Conservation (phyloP, 2,888 invertebrate species). For the Monoplex corrugatus region DNA sequence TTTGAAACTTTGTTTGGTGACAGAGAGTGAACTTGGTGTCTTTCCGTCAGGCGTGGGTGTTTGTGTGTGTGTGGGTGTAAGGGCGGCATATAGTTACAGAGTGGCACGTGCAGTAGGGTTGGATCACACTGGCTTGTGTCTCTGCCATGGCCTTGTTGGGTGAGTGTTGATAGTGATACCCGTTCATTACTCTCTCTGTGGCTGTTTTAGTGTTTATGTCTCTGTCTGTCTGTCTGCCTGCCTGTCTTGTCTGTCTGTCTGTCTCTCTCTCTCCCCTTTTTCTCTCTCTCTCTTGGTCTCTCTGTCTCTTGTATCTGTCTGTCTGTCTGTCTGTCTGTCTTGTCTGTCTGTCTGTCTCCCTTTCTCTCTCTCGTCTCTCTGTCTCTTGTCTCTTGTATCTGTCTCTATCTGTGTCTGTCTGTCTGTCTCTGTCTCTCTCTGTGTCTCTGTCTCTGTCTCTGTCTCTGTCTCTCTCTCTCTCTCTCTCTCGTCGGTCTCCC, state of each 20-base stretch:
- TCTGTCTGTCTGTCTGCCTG: too few relatives aligned
- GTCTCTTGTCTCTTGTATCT: background rate
- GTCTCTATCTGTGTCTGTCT: slow-evolving; percentile 27
- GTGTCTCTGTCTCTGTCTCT: background rate
- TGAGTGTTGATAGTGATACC: too few relatives aligned
- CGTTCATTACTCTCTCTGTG: too few relatives aligned
- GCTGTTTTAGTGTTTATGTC: too few relatives aligned
- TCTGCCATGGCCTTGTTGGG: too few relatives aligned
- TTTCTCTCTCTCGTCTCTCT: background rate
- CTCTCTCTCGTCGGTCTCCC: slow-evolving; percentile 3
- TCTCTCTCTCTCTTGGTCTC: background rate
- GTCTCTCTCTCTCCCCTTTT: background rate
- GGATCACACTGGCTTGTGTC: too few relatives aligned
- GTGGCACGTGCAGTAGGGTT: too few relatives aligned
- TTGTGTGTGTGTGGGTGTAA: too few relatives aligned
- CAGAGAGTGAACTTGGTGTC: too few relatives aligned
- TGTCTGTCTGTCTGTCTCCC: slow-evolving; percentile 13
- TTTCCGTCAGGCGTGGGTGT: too few relatives aligned
- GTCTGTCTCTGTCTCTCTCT: slow-evolving; percentile 19
- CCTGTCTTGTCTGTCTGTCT: background rate
- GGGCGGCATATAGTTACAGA: too few relatives aligned
- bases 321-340: slow-evolving; percentile 17
- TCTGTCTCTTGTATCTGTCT: background rate
- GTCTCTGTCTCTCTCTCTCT: slow-evolving; percentile 15
- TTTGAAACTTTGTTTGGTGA: too few relatives aligned